Conservation (phyloP, 2,113 vertebrate species). For the Dasyornis broadbenti region DNA sequence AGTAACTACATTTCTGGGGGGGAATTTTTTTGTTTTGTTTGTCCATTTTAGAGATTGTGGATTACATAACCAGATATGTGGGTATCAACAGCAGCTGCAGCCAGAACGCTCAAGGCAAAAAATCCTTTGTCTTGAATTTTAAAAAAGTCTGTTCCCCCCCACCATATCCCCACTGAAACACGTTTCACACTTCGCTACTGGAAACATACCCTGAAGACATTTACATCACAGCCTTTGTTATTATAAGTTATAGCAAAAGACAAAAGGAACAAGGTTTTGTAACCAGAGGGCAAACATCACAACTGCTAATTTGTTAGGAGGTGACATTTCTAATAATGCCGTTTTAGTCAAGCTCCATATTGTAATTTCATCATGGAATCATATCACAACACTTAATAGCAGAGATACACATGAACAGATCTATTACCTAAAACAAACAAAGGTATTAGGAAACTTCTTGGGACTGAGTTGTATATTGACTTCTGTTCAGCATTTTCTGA, state of each 20-base stretch:
- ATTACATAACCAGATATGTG: neutral
- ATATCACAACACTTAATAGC: slow-evolving; percentile 31
- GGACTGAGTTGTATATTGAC: slow-evolving; percentile 38
- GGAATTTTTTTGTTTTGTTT: neutral
- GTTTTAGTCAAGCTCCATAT: slow-evolving; percentile 25
- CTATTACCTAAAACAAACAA: slow-evolving; percentile 52
- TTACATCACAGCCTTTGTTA: slow-evolving; percentile 43
- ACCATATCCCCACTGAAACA: neutral
- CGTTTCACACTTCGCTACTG: slow-evolving; percentile 26
- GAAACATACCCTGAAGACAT: slow-evolving; percentile 53
- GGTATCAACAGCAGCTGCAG: slow-evolving; percentile 26
- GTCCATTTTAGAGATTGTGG: neutral
- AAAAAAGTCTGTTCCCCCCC: neutral
- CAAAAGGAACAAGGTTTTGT: slow-evolving; percentile 59
- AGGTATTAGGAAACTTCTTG: slow-evolving; percentile 43
- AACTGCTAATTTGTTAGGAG: slow-evolving; percentile 56
- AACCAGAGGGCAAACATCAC: slow-evolving; percentile 53
- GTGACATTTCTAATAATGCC: slow-evolving; percentile 64
- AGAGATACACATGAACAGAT: slow-evolving; percentile 28
- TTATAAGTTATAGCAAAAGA: slow-evolving; percentile 59
- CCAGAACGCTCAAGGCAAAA: slow-evolving; percentile 55
- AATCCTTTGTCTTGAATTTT: slow-evolving; percentile 51
- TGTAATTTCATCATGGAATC: slow-evolving; percentile 58
- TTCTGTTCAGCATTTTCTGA: slow-evolving; percentile 64
- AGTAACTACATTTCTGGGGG: neutral